A percentile compares a stretch with the other conserved stretches of the same genome.
phyloP scores from a whole-genome alignment of 2,888 invertebrate genomes.

The Drosophila mettleri region DNA sequence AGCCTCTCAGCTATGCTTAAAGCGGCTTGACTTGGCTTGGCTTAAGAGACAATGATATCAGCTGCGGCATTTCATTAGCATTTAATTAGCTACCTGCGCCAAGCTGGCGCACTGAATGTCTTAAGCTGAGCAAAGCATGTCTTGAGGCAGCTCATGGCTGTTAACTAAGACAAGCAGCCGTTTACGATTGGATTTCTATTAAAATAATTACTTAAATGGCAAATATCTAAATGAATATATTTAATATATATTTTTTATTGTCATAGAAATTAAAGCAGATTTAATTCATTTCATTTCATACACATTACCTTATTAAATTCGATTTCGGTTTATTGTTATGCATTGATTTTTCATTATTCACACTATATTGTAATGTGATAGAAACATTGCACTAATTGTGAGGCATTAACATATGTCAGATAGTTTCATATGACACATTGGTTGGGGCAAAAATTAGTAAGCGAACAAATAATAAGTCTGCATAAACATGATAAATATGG shows the following conservation, averaged over 20 bases:
- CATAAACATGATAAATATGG: neutral
- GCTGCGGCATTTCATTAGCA: constrained; percentile 20
- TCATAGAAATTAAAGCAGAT: neutral
- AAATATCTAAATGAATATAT: neutral
- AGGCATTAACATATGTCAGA: constrained; percentile 8
- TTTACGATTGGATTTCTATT: neutral
- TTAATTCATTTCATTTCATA: neutral
- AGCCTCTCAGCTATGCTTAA: neutral
- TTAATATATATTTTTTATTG: neutral
- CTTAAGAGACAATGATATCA: constrained; percentile 10
- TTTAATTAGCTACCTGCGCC: constrained; percentile 31
- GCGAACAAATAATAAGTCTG: constrained; percentile 2
- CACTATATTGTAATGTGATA: neutral
- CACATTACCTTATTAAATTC: neutral
- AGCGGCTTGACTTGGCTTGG: constrained; percentile 3
- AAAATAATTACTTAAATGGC: neutral
- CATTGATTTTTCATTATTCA: constrained; percentile 5
- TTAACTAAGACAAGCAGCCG: neutral
- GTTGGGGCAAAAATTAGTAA: neutral
- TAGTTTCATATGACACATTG: neutral
- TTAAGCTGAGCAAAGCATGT: constrained; percentile 6
- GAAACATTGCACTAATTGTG: constrained; percentile 21
- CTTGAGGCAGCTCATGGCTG: constrained; percentile 1
- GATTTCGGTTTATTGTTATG: neutral
- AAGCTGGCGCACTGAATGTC: constrained; percentile 1